Conservation (phyloP, 2,113 vertebrate species). For the Machaerirhynchus nigripectus region DNA sequence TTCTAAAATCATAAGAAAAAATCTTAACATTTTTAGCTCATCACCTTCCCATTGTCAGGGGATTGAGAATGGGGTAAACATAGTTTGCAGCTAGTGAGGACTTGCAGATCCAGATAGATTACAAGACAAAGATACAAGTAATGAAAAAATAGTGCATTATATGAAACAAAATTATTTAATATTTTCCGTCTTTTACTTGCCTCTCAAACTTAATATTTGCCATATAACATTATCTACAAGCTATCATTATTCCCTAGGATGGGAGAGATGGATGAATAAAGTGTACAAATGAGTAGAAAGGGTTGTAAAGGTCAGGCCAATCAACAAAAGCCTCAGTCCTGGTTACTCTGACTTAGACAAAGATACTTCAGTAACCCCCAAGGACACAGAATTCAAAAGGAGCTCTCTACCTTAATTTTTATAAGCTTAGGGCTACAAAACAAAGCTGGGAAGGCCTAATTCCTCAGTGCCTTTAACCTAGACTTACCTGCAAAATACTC, state of each 20-base stretch:
- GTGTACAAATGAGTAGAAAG: not conserved
- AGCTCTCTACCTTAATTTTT: not conserved
- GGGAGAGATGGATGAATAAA: not conserved
- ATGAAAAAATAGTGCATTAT: not conserved
- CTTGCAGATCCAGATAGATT: not conserved
- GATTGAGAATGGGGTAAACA: not conserved
- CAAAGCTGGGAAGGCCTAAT: not conserved
- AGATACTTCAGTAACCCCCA: not conserved
- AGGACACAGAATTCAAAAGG: not conserved
- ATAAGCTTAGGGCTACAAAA: not conserved
- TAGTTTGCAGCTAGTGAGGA: not conserved
- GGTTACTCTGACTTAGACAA: not conserved
- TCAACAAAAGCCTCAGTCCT: not conserved
- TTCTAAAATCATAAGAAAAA: constrained; percentile 74
- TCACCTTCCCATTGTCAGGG: not conserved
- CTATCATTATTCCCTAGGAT: not conserved
- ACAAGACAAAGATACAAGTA: not conserved
- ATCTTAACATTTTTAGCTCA: constrained; percentile 51
- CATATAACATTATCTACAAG: not conserved
- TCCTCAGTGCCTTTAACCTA: not conserved
- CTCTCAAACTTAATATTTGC: constrained; percentile 28
- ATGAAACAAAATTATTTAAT: not conserved
- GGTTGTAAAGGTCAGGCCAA: not conserved
- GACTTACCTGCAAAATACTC: not conserved
- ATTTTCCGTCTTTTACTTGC: not conserved